A percentile compares a stretch with the other conserved stretches of the same genome.
These are phyloP conservation scores for Isaurus tuberculatus DNA, from an alignment of 92 coral and sea anemone species.

Conservation along the genomic window DNA sequence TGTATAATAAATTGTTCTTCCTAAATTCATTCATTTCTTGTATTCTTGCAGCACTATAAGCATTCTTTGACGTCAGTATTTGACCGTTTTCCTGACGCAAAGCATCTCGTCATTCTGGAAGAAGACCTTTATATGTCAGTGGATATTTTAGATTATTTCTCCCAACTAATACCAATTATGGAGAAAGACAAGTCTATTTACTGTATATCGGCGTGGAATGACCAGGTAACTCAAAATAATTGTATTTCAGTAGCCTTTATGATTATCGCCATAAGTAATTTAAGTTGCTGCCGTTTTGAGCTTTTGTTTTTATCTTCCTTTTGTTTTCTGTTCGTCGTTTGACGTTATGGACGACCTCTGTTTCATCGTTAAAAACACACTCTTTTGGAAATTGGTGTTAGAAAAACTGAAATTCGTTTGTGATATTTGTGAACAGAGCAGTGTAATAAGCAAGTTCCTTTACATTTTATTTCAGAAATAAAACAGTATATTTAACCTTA, in stretches of 20 bases:
- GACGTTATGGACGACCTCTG: too few relatives aligned
- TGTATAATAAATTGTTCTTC: not conserved
- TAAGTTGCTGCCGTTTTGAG: too few relatives aligned
- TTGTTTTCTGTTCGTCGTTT: too few relatives aligned
- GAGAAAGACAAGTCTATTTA: conserved; percentile 90
- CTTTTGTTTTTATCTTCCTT: too few relatives aligned
- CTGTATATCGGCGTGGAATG: conserved; percentile 99
- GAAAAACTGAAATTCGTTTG: too few relatives aligned
- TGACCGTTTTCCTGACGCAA: conserved; percentile 84
- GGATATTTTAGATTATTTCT: conserved; percentile 85
- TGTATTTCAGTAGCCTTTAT: not conserved
- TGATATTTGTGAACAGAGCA: too few relatives aligned
- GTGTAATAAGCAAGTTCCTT: too few relatives aligned
- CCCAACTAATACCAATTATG: conserved; percentile 87
- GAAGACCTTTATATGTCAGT: conserved; percentile 92
- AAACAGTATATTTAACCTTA: too few relatives aligned
- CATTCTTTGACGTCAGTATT: conserved; percentile 85
- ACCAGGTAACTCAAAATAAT: conserved; percentile 71
- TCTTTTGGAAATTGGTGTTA: too few relatives aligned
- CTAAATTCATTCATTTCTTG: not conserved
- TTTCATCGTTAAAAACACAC: too few relatives aligned
- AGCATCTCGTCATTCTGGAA: conserved; percentile 85
- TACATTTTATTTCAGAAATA: too few relatives aligned
- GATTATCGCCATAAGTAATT: not conserved
- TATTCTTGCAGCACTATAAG: conserved; percentile 83